Evolutionary conservation across 2,888 invertebrate genomes (phyloP).

Genomic region (Acrocyrtus sp.): DNA sequence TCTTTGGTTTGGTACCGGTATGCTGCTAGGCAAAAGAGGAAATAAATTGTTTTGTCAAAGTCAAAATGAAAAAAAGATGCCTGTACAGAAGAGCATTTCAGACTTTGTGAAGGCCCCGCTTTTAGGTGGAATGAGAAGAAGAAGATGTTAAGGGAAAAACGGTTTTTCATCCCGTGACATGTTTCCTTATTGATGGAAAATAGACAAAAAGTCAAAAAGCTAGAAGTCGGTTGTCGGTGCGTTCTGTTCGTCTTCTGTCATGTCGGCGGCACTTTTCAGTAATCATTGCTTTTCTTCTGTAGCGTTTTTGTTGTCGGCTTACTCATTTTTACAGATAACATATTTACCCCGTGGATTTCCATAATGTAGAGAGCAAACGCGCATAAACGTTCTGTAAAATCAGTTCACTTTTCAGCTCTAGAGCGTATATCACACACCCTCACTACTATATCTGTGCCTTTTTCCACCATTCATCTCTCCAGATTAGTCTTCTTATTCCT

Average conservation of each 20-base stretch:
- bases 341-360: slow-evolving; percentile 13
- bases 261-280: slow-evolving; percentile 34
- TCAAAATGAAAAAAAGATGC: background rate
- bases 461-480: slow-evolving; percentile 38
- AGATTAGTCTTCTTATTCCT: slow-evolving; percentile 29
- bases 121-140: background rate
- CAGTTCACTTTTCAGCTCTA: background rate
- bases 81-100: too few species aligned
- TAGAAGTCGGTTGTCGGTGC: slow-evolving; percentile 7
- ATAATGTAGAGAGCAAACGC: background rate
- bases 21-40: background rate
- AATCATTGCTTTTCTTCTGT: slow-evolving; percentile 1
- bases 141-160: slow-evolving; percentile 17
- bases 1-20: background rate
- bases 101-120: too few species aligned
- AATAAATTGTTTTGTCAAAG: background rate
- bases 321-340: slow-evolving; percentile 21
- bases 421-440: background rate
- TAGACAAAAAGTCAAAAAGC: slow-evolving; percentile 42
- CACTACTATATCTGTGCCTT: background rate
- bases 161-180: slow-evolving; percentile 34
- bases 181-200: slow-evolving; percentile 41
- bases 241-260: background rate
- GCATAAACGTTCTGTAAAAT: background rate
- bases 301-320: slow-evolving; percentile 32